These are phyloP conservation scores for Torymus tubicola DNA, from an alignment of 2,888 invertebrate species.

Conservation along the genomic window DNA sequence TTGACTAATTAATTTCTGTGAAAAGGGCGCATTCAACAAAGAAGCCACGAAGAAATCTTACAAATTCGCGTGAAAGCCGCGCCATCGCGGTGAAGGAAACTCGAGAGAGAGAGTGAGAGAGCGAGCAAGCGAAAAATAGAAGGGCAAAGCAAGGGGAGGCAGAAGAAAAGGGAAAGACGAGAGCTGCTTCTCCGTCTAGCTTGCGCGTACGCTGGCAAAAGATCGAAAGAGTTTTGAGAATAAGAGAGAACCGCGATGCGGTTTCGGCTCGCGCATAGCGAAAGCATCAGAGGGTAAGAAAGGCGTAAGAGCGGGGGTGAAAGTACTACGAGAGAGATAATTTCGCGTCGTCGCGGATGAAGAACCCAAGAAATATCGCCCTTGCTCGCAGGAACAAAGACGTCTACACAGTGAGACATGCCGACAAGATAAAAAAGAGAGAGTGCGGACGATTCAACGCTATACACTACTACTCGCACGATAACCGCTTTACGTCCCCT, in stretches of 20 bases:
- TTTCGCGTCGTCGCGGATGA: slow-evolving; percentile 60
- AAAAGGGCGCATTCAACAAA: slow-evolving; percentile 24
- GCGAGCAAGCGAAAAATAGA: neutral
- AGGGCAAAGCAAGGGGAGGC: neutral
- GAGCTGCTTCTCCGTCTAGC: neutral
- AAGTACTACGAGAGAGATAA: slow-evolving; percentile 55
- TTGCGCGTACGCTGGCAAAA: neutral
- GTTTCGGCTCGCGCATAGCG: neutral
- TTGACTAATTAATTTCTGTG: slow-evolving; percentile 9
- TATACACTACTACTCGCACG: slow-evolving; percentile 65
- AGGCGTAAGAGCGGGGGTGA: slow-evolving; percentile 9
- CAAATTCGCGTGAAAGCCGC: slow-evolving; percentile 2
- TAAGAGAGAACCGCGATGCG: neutral
- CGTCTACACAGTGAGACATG: neutral
- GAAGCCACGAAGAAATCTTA: slow-evolving; percentile 30
- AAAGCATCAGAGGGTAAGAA: neutral
- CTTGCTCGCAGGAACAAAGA: slow-evolving; percentile 12
- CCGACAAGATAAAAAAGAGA: slow-evolving; percentile 17
- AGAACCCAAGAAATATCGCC: slow-evolving; percentile 51
- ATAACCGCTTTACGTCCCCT: slow-evolving; percentile 71
- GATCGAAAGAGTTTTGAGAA: neutral
- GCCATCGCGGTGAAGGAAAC: neutral
- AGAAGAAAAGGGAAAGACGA: neutral
- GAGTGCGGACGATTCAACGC: slow-evolving; percentile 54
- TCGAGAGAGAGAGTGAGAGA: slow-evolving; percentile 11